A percentile compares a stretch with the other conserved stretches of the same genome.
Conservation (phyloP, 2,888 invertebrate species). For the Tinea semifulvella region DNA sequence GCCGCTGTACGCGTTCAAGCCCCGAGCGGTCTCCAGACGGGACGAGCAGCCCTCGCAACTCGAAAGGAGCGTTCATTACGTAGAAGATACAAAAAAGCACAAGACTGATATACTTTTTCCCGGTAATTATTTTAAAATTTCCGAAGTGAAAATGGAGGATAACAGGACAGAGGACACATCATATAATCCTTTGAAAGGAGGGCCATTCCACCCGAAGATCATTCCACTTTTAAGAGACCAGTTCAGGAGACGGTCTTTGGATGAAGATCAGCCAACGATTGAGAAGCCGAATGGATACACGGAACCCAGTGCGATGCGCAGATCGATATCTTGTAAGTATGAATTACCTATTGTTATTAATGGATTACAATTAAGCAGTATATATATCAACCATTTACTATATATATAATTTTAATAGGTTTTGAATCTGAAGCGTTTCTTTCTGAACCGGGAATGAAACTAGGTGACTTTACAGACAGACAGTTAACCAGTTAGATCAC, state of each 20-base stretch:
- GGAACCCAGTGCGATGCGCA: constrained; percentile 38
- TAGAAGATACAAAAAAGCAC: constrained; percentile 33
- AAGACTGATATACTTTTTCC: constrained; percentile 53
- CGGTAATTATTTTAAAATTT: constrained; percentile 58
- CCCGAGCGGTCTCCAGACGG: constrained; percentile 39
- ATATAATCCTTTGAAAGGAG: constrained; percentile 25
- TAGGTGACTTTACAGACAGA: too few species aligned
- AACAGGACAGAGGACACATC: constrained; percentile 25
- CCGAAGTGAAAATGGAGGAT: constrained; percentile 51
- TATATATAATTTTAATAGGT: too few species aligned
- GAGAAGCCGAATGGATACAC: constrained; percentile 41
- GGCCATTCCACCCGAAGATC: constrained; percentile 38
- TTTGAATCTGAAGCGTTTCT: too few species aligned
- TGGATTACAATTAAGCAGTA: too few species aligned
- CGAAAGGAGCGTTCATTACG: constrained; percentile 42
- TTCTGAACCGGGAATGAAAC: too few species aligned
- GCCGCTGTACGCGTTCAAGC: constrained; percentile 38
- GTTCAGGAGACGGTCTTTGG: constrained; percentile 42
- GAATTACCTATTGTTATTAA: too few species aligned
- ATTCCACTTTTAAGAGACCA: constrained; percentile 49
- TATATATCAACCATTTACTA: too few species aligned
- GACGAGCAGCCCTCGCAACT: constrained; percentile 30
- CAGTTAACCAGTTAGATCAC: too few species aligned
- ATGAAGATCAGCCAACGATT: constrained; percentile 36
- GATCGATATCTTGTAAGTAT: constrained; percentile 54